These are phyloP conservation scores for Microctonus aethiopoides DNA, from an alignment of 2,888 invertebrate species.

Conservation along the genomic window DNA sequence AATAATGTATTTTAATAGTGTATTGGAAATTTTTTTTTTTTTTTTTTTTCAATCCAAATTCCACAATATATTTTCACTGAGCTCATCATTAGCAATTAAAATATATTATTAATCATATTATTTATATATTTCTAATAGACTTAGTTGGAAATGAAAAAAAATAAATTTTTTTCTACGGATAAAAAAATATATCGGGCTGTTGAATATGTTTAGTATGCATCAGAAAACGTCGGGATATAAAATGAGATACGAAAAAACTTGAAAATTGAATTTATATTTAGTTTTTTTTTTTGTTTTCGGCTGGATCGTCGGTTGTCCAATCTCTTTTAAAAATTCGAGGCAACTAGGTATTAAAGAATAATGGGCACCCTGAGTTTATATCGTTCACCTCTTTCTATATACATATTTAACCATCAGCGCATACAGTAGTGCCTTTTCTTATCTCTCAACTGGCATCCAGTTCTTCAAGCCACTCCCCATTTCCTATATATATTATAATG, in stretches of 20 bases:
- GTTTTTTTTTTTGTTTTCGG: background rate
- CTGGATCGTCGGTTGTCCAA: slow-evolving; percentile 28
- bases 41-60: too few species aligned
- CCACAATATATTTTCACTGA: too few species aligned
- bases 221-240: slow-evolving; percentile 36
- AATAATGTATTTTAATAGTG: too few species aligned
- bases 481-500: slow-evolving; percentile 44
- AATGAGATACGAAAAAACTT: slow-evolving; percentile 12
- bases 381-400: slow-evolving; percentile 47
- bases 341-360: slow-evolving; percentile 56
- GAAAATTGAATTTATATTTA: slow-evolving; percentile 59
- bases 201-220: slow-evolving; percentile 50
- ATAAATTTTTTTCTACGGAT: too few species aligned
- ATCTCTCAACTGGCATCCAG: slow-evolving; percentile 55
- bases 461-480: slow-evolving; percentile 47
- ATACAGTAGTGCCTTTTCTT: slow-evolving; percentile 57
- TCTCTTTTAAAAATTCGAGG: slow-evolving; percentile 43
- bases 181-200: too few species aligned
- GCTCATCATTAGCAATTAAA: too few species aligned
- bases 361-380: slow-evolving; percentile 53
- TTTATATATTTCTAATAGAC: too few species aligned
- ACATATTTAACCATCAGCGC: background rate
- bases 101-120: too few species aligned
- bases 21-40: too few species aligned
- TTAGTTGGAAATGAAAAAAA: too few species aligned